phyloP scores from a whole-genome alignment of 2,113 vertebrate genomes.

The Malurus alboscapulatus region DNA sequence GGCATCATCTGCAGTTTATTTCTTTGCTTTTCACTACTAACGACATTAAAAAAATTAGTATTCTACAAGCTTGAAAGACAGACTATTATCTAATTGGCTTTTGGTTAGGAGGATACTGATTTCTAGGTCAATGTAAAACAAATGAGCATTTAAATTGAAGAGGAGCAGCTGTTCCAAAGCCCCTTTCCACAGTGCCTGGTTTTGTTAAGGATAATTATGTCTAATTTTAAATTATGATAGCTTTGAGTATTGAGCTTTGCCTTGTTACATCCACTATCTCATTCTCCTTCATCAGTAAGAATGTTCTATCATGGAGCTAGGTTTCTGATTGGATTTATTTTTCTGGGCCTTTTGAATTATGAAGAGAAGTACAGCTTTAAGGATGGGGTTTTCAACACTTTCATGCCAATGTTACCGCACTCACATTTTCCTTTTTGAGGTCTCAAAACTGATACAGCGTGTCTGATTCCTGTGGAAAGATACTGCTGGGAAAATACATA shows the following conservation, averaged over 20 bases:
- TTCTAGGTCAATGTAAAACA: constrained; percentile 74
- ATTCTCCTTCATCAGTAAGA: constrained; percentile 57
- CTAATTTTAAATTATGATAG: constrained; percentile 75
- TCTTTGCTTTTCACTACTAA: constrained; percentile 54
- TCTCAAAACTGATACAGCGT: not conserved
- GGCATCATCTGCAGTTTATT: constrained; percentile 51
- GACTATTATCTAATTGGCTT: constrained; percentile 72
- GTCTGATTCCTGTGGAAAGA: not conserved
- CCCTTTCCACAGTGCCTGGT: constrained; percentile 66
- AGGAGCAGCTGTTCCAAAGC: constrained; percentile 71
- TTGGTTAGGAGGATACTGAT: constrained; percentile 71
- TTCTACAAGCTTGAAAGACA: constrained; percentile 59
- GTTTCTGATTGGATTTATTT: constrained; percentile 51
- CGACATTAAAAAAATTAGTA: constrained; percentile 52
- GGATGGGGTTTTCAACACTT: not conserved
- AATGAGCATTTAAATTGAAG: constrained; percentile 70
- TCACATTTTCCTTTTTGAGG: not conserved
- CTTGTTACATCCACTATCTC: constrained; percentile 49
- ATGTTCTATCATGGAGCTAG: constrained; percentile 12
- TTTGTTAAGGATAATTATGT: constrained; percentile 75
- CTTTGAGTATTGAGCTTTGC: constrained; percentile 69
- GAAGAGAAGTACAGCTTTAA: not conserved
- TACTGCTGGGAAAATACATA: not conserved
- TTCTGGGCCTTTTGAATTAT: constrained; percentile 16
- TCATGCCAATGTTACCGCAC: not conserved